These are phyloP conservation scores for Rhagoletis zephyria DNA, from an alignment of 1,140 invertebrate species.

Conservation along the genomic window DNA sequence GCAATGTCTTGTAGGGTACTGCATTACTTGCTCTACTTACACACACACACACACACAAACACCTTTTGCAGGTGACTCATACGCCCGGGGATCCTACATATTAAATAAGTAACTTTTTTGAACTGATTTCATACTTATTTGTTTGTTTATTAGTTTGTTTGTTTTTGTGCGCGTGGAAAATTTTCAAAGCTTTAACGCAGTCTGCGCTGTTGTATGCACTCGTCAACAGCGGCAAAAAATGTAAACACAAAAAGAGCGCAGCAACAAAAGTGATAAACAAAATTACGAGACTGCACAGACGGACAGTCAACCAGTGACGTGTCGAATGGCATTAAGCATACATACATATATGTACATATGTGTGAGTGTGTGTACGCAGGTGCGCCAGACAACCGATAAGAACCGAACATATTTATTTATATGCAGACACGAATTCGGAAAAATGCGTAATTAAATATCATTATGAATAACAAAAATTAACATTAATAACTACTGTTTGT, in stretches of 20 bases:
- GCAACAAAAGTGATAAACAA: not conserved
- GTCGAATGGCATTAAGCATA: not conserved
- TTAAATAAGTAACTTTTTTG: not conserved
- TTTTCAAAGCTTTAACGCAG: conserved; percentile 24
- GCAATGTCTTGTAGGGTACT: too few species aligned
- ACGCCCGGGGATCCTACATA: not conserved
- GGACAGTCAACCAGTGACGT: not conserved
- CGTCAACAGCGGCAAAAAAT: not conserved
- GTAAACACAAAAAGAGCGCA: not conserved
- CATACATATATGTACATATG: not conserved
- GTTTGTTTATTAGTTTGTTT: not conserved
- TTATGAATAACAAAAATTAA: conserved; percentile 21
- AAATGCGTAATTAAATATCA: not conserved
- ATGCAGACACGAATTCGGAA: not conserved
- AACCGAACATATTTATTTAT: not conserved
- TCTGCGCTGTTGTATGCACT: not conserved
- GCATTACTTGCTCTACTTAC: not conserved
- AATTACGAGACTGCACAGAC: not conserved
- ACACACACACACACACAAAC: not conserved
- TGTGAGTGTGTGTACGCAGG: not conserved
- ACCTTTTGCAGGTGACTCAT: not conserved
- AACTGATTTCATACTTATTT: not conserved
- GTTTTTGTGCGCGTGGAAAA: conserved; percentile 17
- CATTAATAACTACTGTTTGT: conserved; percentile 6
- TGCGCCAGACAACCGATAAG: not conserved